These are phyloP conservation scores for Psophia crepitans DNA, from an alignment of 2,113 vertebrate genomes.

Conservation along the genomic window DNA sequence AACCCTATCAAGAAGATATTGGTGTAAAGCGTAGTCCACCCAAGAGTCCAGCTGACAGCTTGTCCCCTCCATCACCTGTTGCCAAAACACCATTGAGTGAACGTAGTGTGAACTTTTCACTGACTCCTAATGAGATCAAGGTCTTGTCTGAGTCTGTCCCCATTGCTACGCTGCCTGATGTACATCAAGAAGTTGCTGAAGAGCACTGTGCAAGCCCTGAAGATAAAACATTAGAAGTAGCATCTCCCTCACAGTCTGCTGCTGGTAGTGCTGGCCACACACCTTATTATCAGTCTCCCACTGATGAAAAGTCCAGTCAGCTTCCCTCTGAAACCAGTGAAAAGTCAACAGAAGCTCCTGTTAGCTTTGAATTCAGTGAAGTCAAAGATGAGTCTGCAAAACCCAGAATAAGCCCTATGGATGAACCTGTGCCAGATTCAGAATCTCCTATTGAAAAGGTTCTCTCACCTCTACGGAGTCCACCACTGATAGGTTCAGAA, in stretches of 20 bases:
- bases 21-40: conserved; percentile 62
- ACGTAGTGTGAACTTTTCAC: conserved; percentile 83
- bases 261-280: conserved; percentile 91
- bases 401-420: conserved; percentile 83
- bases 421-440: conserved; percentile 82
- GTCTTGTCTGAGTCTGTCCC: conserved; percentile 78
- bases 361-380: conserved; percentile 83
- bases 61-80: conserved; percentile 78
- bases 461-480: conserved; percentile 79
- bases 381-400: conserved; percentile 82
- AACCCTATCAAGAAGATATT: conserved; percentile 28
- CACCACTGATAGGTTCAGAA: conserved; percentile 75
- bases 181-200: conserved; percentile 60
- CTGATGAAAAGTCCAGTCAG: conserved; percentile 84
- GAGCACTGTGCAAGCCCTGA: conserved; percentile 86
- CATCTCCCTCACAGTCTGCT: conserved; percentile 87
- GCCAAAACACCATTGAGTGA: conserved; percentile 88
- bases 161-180: conserved; percentile 62
- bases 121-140: conserved; percentile 80
- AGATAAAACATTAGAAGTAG: conserved; percentile 90
- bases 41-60: conserved; percentile 70
- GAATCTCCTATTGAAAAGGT: conserved; percentile 81
- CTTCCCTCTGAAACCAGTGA: conserved; percentile 73
- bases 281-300: conserved; percentile 95
- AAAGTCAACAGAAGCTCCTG: conserved; percentile 52